Percentiles rank a stretch among this genome's conserved stretches.
Evolutionary conservation across 2,797 vertebrate species (phyloP).

Genomic region (Diplodus puntazzo): DNA sequence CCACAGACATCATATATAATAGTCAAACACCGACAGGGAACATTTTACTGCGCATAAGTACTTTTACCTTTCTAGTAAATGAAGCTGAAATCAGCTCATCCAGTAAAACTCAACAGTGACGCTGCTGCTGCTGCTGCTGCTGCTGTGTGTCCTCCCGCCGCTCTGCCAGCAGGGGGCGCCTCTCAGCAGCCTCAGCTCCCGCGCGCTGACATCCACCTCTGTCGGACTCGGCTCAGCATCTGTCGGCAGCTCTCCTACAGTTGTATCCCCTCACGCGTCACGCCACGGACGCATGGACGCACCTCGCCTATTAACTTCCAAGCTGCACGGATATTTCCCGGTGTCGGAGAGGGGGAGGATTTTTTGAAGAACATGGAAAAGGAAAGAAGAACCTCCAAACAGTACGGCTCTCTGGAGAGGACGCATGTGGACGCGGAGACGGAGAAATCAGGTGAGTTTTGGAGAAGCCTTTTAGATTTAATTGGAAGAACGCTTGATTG

Average conservation of each 20-base stretch:
- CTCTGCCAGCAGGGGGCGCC: conserved; percentile 73
- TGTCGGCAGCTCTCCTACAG: conserved; percentile 12
- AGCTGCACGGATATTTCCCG: neutral
- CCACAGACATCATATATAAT: no score
- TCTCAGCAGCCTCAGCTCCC: neutral
- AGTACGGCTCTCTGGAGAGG: conserved; percentile 66
- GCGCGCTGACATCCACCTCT: neutral
- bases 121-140: no score
- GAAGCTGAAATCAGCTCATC: neutral
- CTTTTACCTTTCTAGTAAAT: no score
- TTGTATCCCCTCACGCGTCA: neutral
- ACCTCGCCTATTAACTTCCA: neutral
- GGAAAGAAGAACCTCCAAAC: conserved; percentile 57
- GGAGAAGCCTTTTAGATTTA: neutral
- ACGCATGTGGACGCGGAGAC: conserved; percentile 35
- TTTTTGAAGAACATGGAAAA: conserved; percentile 71
- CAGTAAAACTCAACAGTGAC: neutral
- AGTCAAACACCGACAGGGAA: no score
- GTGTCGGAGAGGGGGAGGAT: neutral
- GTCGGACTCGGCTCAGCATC: conserved; percentile 17
- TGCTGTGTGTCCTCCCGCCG: neutral
- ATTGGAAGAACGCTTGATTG: no score
- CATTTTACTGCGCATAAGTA: no score
- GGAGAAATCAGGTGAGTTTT: conserved; percentile 63
- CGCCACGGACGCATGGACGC: conserved; percentile 6